These are phyloP conservation scores for Australoheros scitulus DNA, from an alignment of 2,113 vertebrate species.

Conservation along the genomic window DNA sequence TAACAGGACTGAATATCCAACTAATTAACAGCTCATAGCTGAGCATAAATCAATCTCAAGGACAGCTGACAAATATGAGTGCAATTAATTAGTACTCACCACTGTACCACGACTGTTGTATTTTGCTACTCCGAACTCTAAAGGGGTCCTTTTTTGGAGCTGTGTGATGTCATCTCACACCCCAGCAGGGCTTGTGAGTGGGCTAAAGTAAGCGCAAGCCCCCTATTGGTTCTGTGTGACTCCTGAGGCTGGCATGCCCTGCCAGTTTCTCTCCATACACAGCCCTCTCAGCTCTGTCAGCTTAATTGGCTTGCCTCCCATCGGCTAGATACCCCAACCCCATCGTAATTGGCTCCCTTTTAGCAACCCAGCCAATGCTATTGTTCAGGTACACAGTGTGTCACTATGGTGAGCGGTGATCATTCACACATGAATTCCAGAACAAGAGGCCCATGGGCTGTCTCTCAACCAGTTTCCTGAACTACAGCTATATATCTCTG, in stretches of 20 bases:
- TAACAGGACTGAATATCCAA: constrained; percentile 61
- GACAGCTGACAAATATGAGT: constrained; percentile 28
- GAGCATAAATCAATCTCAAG: constrained; percentile 48
- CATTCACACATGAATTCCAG: constrained; percentile 65
- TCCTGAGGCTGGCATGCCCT: constrained; percentile 54
- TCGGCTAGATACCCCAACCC: constrained; percentile 69
- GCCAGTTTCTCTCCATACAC: constrained; percentile 58
- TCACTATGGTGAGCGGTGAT: constrained; percentile 72
- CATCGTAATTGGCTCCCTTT: constrained; percentile 78
- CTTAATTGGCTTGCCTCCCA: constrained; percentile 81
- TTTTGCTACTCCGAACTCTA: constrained; percentile 8
- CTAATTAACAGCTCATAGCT: constrained; percentile 67
- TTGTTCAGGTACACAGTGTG: constrained; percentile 75
- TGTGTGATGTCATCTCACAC: constrained; percentile 62
- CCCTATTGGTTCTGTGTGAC: constrained; percentile 50
- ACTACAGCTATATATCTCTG: constrained; percentile 39
- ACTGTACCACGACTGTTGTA: constrained; percentile 4
- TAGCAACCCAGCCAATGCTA: constrained; percentile 70
- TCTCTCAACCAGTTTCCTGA: constrained; percentile 47
- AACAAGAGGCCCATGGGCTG: constrained; percentile 63
- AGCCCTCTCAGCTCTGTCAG: constrained; percentile 69
- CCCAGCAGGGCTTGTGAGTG: constrained; percentile 46
- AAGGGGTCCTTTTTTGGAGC: constrained; percentile 36
- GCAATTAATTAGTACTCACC: not conserved
- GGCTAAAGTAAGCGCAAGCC: constrained; percentile 49